Percentiles rank a stretch among this genome's conserved stretches.
Conservation (phyloP, 1,140 invertebrate genomes). For the Agrilus planipennis region DNA sequence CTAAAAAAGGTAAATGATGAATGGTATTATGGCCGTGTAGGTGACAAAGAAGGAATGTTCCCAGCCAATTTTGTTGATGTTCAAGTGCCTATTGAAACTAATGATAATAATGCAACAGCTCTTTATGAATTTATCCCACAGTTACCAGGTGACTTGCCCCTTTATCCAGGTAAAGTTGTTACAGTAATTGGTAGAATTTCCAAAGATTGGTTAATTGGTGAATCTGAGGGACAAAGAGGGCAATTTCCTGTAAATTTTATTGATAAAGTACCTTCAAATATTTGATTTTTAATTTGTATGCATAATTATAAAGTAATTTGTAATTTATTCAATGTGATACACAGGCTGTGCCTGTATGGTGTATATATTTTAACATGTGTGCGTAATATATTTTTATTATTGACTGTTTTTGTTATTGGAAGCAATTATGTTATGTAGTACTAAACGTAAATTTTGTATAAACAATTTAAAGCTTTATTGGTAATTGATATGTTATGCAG, state of each 20-base stretch:
- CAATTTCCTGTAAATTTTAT: slow-evolving; percentile 77
- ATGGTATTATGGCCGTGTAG: slow-evolving; percentile 61
- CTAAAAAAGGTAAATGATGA: slow-evolving; percentile 58
- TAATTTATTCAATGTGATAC: too few relatives aligned
- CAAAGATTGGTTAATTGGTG: slow-evolving; percentile 72
- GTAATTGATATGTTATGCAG: too few relatives aligned
- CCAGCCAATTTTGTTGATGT: slow-evolving; percentile 68
- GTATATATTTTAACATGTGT: too few relatives aligned
- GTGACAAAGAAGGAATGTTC: slow-evolving; percentile 62
- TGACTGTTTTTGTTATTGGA: too few relatives aligned
- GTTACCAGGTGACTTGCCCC: slow-evolving; percentile 36
- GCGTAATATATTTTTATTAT: too few relatives aligned
- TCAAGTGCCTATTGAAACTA: slow-evolving; percentile 51
- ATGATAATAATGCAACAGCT: slow-evolving; percentile 31
- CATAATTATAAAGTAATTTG: too few relatives aligned
- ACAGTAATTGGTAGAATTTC: slow-evolving; percentile 58
- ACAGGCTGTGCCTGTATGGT: too few relatives aligned
- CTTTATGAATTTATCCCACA: slow-evolving; percentile 39
- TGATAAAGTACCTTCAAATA: slow-evolving; percentile 43
- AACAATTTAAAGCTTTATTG: too few relatives aligned
- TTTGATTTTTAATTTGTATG: too few relatives aligned
- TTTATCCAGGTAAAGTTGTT: slow-evolving; percentile 55
- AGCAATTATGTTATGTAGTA: too few relatives aligned
- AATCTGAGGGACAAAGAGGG: slow-evolving; percentile 51
- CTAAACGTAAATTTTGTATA: too few relatives aligned